phyloP scores from a whole-genome alignment of 2,888 invertebrate species.

The Muschampia plurimacula region DNA sequence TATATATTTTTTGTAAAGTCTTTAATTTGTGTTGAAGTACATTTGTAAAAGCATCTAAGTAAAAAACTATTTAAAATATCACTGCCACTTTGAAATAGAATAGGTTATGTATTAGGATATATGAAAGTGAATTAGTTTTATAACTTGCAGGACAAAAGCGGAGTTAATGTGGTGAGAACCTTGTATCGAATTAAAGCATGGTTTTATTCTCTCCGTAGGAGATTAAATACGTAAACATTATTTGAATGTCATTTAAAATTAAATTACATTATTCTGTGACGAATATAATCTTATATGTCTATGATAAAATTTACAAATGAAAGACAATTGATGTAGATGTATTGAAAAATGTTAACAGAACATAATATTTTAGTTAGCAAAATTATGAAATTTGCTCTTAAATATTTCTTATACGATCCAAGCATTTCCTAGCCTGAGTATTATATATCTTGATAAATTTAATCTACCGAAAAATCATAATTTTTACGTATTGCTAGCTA shows the following conservation, averaged over 20 bases:
- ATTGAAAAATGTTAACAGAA: background rate
- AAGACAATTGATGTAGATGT: background rate
- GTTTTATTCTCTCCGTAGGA: constrained; percentile 46
- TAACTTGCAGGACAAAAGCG: constrained; percentile 75
- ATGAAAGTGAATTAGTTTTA: constrained; percentile 62
- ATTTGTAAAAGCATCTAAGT: constrained; percentile 12
- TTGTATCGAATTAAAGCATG: constrained; percentile 68
- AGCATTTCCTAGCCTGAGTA: background rate
- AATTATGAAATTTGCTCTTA: no score
- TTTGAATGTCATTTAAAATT: constrained; percentile 5
- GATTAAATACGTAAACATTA: constrained; percentile 38
- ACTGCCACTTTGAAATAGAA: constrained; percentile 50
- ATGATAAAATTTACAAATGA: background rate
- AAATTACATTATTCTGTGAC: background rate
- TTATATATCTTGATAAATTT: no score
- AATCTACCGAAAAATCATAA: background rate
- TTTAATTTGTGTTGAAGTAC: constrained; percentile 18
- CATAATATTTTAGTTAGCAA: background rate
- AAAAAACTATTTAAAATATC: constrained; percentile 26
- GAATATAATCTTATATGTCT: background rate
- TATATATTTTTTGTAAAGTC: constrained; percentile 21
- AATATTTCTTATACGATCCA: background rate
- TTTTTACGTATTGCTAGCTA: constrained; percentile 26
- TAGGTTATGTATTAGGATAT: constrained; percentile 50
- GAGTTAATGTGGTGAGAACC: constrained; percentile 79